Evolutionary conservation across 2,888 invertebrate genomes (phyloP).

Genomic region (Dastarcus helophoroides): DNA sequence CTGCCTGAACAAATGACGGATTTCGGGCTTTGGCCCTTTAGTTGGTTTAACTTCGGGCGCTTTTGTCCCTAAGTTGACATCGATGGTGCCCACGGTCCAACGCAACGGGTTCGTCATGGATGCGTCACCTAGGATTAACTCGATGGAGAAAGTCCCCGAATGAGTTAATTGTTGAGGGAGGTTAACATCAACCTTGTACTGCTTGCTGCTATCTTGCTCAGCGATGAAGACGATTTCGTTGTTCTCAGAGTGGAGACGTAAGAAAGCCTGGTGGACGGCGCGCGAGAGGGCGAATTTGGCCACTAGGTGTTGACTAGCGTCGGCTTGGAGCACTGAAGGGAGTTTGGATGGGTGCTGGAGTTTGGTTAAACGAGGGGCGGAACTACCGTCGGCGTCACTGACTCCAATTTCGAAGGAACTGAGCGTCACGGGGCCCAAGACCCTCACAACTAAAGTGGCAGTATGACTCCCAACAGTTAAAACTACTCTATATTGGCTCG

Average conservation of each 20-base stretch:
- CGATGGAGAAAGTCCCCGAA: constrained; percentile 71
- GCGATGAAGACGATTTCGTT: constrained; percentile 90
- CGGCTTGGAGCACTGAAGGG: constrained; percentile 60
- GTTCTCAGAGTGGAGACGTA: constrained; percentile 57
- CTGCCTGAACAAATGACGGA: constrained; percentile 75
- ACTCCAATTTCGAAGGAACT: constrained; percentile 76
- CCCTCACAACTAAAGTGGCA: constrained; percentile 44
- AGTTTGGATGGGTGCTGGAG: constrained; percentile 64
- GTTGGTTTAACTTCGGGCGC: constrained; percentile 22
- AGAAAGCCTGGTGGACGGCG: constrained; percentile 77
- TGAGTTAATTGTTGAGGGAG: constrained; percentile 67
- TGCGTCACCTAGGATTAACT: constrained; percentile 83
- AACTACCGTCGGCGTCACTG: constrained; percentile 81
- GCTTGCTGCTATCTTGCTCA: constrained; percentile 63
- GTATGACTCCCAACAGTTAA: constrained; percentile 57
- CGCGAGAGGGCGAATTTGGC: constrained; percentile 69
- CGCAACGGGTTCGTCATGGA: constrained; percentile 79
- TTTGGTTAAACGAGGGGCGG: constrained; percentile 65
- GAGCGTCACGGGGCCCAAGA: constrained; percentile 65
- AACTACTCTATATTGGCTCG: constrained; percentile 76
- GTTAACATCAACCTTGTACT: constrained; percentile 81
- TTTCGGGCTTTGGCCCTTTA: constrained; percentile 47
- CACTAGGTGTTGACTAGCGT: constrained; percentile 73
- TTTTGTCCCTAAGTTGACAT: constrained; percentile 50
- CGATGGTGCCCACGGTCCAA: constrained; percentile 73